phyloP scores from a whole-genome alignment of 2,797 vertebrate genomes.

The Sebastiscus tertius region DNA sequence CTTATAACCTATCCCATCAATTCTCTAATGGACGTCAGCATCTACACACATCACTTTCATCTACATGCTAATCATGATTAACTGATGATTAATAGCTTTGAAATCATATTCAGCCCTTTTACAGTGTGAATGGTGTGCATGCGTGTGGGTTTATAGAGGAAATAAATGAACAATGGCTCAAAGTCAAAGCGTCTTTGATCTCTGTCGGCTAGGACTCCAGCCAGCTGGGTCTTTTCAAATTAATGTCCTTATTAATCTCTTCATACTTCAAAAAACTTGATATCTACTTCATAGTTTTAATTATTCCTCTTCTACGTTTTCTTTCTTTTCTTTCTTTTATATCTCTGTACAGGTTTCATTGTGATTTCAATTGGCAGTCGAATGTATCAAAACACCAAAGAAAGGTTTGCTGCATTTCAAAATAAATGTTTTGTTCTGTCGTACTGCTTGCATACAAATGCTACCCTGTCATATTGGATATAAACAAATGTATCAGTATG shows the following conservation, averaged over 20 bases:
- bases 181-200: constrained; percentile 31
- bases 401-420: not conserved
- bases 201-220: not conserved
- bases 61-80: constrained; percentile 25
- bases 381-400: not conserved
- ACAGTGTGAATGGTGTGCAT: not conserved
- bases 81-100: constrained; percentile 17
- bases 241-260: not conserved
- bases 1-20: not conserved
- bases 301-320: not conserved
- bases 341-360: not conserved
- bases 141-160: constrained; percentile 1
- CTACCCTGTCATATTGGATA: not conserved
- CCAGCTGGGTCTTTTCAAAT: constrained; percentile 3
- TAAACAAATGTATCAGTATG: not conserved
- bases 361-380: not conserved
- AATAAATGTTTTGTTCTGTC: not conserved
- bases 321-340: not conserved
- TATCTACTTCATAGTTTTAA: not conserved
- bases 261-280: constrained; percentile 6
- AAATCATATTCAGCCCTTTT: constrained; percentile 10
- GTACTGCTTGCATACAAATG: not conserved
- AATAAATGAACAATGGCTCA: constrained; percentile 25
- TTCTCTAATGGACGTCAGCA: constrained; percentile 19
- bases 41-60: constrained; percentile 23